Base-by-base conservation (phyloP, 64 coral and sea anemone species). In the Montipora sp. region DNA sequence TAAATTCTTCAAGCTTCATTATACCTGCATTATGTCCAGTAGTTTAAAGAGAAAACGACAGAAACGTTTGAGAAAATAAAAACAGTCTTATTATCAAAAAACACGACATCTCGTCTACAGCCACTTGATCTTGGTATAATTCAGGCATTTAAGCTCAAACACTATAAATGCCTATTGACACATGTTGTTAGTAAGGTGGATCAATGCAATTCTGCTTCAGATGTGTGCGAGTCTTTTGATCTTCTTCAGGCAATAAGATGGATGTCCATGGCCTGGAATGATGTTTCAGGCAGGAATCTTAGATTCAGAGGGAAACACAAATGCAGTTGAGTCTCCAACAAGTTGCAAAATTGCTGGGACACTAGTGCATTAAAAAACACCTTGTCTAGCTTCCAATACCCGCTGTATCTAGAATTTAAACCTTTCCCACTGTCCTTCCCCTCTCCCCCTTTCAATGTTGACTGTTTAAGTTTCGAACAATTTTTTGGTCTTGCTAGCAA, bases 1-100 rank as follows among this genome's bases (percentile, higher is more conserved):
- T 36, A 36, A 36, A 36, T 36, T 36, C 36, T 36, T 36, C 36
- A 36, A 36, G 36, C 36, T 36, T 36, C 36, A 36, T 36, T 36
- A 36, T 36, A 36, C 36, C 36, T 36, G 36, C 36, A 36, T 36
- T 36, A 36, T 36, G 36, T 36, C 36, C 36, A 36, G 36, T 36
- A 2, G 36, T 93, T 89, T 72, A 93, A 93, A 74, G 81, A 5
- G 19, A 87, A 75, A 87, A 93, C 87, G 12, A 36, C 45, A 2
- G 74, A 76, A 13, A 76, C 15, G 74, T 76, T 76, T 16, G 9
- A 47, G 9, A 76, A 76, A 8, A 47, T 36, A 36, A 76, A 76
- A 46, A 76, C 13, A 11, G 9, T 45, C 12, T 47, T 76, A 47
- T 76, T 76, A 2, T 2, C 74, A 7, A 1, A 76, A 76, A 76